phyloP scores from a whole-genome alignment of 2,797 vertebrate genomes.

The Luscinia luscinia region DNA sequence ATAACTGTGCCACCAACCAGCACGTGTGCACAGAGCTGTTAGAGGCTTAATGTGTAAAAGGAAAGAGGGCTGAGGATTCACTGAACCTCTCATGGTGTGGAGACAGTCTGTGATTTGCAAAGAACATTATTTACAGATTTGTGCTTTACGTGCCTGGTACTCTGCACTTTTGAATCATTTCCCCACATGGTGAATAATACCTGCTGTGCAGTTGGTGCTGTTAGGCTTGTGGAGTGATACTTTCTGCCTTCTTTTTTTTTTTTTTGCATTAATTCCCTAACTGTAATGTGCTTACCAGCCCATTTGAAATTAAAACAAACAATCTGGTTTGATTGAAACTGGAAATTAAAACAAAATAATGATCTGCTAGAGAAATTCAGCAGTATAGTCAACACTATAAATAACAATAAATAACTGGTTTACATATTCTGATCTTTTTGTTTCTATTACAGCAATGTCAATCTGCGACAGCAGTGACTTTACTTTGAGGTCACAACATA shows the following conservation, averaged over 20 bases:
- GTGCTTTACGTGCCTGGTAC: neutral
- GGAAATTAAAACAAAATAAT: neutral
- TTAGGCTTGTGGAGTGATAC: neutral
- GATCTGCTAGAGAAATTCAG: neutral
- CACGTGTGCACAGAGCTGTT: neutral
- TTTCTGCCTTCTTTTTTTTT: neutral
- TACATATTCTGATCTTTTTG: neutral
- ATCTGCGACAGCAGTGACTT: neutral
- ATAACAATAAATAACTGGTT: neutral
- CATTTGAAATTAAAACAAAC: slow-evolving; percentile 25
- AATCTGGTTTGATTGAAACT: neutral
- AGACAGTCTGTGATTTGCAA: neutral
- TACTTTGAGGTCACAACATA: neutral
- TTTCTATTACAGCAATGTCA: neutral
- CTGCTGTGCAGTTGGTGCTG: neutral
- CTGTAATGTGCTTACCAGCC: neutral
- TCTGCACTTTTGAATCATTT: neutral
- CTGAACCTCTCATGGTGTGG: neutral
- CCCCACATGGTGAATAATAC: neutral
- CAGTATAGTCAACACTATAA: neutral
- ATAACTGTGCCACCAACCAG: neutral
- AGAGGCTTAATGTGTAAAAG: neutral
- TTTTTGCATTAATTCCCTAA: neutral
- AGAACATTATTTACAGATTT: neutral
- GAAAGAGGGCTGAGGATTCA: neutral